Percentiles rank a stretch among this genome's conserved stretches.
These are phyloP conservation scores for Amphipyra berbera DNA, from an alignment of 2,888 invertebrate genomes.

Conservation along the genomic window DNA sequence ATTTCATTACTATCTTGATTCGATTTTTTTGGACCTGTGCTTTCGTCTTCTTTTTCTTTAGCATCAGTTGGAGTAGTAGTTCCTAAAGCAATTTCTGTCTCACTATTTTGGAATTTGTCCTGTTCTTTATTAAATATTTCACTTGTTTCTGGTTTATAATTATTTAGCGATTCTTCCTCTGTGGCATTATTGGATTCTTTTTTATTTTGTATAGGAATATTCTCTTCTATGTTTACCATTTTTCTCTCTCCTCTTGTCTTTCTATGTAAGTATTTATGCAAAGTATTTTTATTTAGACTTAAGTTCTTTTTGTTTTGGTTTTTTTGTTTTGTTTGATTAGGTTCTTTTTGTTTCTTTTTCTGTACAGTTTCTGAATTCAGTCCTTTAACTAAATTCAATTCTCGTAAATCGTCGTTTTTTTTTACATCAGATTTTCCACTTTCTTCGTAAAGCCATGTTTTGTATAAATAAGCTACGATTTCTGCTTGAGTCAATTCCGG, in stretches of 20 bases:
- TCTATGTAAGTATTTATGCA: slow-evolving; percentile 40
- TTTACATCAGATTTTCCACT: slow-evolving; percentile 74
- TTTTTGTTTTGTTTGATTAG: slow-evolving; percentile 19
- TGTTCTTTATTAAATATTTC: background rate
- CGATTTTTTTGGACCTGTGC: background rate
- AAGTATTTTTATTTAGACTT: slow-evolving; percentile 41
- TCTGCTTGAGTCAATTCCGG: slow-evolving; percentile 83
- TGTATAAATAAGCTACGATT: slow-evolving; percentile 82
- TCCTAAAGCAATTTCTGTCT: slow-evolving; percentile 27
- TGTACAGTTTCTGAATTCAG: slow-evolving; percentile 36
- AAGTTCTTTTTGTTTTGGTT: slow-evolving; percentile 35
- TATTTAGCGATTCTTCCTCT: slow-evolving; percentile 22
- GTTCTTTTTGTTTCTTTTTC: slow-evolving; percentile 36
- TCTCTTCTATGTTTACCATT: slow-evolving; percentile 4
- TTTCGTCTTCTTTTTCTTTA: background rate
- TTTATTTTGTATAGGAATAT: slow-evolving; percentile 7
- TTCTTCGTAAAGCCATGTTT: slow-evolving; percentile 85
- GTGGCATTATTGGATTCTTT: slow-evolving; percentile 2
- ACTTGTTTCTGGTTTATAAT: slow-evolving; percentile 16
- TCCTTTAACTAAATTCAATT: slow-evolving; percentile 72
- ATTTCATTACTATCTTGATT: slow-evolving; percentile 5
- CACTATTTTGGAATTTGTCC: slow-evolving; percentile 7
- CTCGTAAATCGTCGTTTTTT: slow-evolving; percentile 67
- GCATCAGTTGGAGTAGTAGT: background rate
- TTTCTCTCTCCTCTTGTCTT: slow-evolving; percentile 40